A percentile compares a stretch with the other conserved stretches of the same genome.
phyloP scores from a whole-genome alignment of 2,113 vertebrate genomes.

The Xenopus laevis region DNA sequence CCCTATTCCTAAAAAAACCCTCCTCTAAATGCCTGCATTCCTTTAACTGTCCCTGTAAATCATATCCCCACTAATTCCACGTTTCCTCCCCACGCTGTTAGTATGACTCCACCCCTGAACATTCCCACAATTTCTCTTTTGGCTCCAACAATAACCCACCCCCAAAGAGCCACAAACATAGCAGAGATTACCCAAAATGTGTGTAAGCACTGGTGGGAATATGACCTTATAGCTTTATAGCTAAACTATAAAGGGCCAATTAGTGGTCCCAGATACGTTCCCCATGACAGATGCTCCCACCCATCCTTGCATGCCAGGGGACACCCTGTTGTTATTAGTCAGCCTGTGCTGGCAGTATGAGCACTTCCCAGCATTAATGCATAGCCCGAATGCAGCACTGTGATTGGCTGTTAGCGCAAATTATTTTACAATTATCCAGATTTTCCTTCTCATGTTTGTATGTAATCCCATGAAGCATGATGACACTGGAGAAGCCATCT shows the following conservation, averaged over 20 bases:
- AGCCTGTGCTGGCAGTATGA: not conserved
- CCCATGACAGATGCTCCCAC: not conserved
- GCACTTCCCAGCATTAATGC: not conserved
- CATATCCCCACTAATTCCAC: no score
- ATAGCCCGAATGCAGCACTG: not conserved
- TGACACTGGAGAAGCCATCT: constrained; percentile 1
- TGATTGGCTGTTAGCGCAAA: not conserved
- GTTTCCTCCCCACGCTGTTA: no score
- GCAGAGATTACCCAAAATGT: no score
- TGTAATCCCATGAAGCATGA: not conserved
- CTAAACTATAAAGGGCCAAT: not conserved
- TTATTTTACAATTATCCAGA: not conserved
- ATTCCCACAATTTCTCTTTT: no score
- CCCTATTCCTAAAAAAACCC: no score
- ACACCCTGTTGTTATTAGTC: not conserved
- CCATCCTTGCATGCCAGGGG: not conserved
- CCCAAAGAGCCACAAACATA: no score
- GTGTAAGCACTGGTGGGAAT: no score
- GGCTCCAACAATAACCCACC: no score
- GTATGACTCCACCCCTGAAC: no score
- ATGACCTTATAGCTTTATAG: not conserved
- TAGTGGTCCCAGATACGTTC: not conserved
- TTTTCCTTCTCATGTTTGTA: not conserved
- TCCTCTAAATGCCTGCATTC: no score
- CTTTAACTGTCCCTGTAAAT: no score